Conservation (phyloP, 37 sponge, comb jelly and placozoan species). For the Mnemiopsis leidyi region DNA sequence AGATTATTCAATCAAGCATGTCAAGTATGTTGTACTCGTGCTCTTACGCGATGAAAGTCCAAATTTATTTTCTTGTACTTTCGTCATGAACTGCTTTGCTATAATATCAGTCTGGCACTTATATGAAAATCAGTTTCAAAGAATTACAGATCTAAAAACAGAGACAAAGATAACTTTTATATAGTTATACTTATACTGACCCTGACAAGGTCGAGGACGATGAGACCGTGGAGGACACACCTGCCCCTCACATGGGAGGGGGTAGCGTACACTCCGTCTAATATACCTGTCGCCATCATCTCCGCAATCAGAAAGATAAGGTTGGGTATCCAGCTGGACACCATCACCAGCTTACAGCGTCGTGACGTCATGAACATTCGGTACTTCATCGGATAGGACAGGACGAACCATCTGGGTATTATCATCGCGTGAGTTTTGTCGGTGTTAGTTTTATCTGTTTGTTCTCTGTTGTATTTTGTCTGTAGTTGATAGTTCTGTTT, state of each 20-base stretch:
- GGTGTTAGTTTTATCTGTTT: background rate
- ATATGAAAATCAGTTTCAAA: no score
- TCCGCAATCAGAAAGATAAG: background rate
- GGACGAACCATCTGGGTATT: constrained; percentile 36
- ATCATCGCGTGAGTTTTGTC: background rate
- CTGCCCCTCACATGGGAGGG: background rate
- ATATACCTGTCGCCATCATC: background rate
- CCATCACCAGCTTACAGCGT: background rate
- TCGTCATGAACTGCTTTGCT: no score
- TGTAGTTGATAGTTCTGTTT: background rate
- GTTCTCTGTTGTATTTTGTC: background rate
- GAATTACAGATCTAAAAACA: no score
- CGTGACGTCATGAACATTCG: constrained; percentile 10
- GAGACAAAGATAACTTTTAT: no score
- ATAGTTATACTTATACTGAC: no score
- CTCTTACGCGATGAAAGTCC: no score
- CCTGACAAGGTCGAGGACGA: background rate
- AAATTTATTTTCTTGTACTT: no score
- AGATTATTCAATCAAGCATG: no score
- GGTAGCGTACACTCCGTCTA: background rate
- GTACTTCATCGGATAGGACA: constrained; percentile 1
- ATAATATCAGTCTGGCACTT: no score
- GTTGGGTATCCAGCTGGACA: background rate
- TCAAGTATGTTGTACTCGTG: no score
- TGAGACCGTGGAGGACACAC: background rate